A percentile compares a stretch with the other conserved stretches of the same genome.
Evolutionary conservation across 2,113 vertebrate genomes (phyloP).

Genomic region (Asarcornis scutulata): DNA sequence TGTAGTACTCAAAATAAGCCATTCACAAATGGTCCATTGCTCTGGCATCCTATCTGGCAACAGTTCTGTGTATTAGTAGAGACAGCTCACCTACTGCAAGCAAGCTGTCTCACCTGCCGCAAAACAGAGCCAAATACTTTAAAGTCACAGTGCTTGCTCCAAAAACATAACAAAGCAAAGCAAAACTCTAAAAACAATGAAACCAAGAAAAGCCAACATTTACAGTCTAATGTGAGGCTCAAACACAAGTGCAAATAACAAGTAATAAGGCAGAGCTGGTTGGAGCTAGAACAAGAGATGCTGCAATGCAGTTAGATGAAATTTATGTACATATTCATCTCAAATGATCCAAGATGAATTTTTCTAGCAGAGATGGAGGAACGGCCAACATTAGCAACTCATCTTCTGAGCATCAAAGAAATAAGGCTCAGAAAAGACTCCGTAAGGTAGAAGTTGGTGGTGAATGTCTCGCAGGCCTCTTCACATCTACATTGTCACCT

Average conservation of each 20-base stretch:
- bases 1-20: neutral
- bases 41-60: neutral
- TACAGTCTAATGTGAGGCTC: neutral
- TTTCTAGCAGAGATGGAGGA: neutral
- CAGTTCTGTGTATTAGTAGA: fast-evolving
- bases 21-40: neutral
- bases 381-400: neutral
- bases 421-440: neutral
- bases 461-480: neutral
- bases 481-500: conserved; percentile 5
- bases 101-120: neutral
- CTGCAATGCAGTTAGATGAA: neutral
- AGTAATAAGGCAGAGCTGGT: neutral
- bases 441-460: neutral
- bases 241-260: neutral
- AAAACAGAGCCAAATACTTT: neutral
- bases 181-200: neutral
- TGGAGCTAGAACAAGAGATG: neutral
- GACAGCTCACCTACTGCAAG: neutral
- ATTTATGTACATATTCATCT: neutral
- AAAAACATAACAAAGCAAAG: neutral
- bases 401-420: neutral
- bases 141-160: neutral
- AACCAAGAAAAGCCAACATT: neutral
- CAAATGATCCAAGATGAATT: neutral